Percentiles rank a stretch among this genome's conserved stretches.
These are phyloP conservation scores for Carassius carassius DNA, from an alignment of 2,113 vertebrate genomes.

Conservation along the genomic window DNA sequence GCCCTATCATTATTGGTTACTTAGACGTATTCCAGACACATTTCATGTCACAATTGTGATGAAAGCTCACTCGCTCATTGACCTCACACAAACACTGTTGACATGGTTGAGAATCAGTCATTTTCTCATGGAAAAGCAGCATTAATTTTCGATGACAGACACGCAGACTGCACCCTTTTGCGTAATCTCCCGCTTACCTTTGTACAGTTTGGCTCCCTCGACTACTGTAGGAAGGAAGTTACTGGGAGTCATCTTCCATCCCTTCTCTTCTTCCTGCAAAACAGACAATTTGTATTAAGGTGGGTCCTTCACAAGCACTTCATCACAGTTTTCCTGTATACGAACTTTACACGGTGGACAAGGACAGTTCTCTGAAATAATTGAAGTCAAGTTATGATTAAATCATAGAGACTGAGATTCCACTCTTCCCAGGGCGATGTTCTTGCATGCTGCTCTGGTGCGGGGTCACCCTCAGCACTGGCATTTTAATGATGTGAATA, in stretches of 20 bases:
- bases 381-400: slow-evolving; percentile 32
- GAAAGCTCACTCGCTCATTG: not conserved
- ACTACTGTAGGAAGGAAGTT: slow-evolving; percentile 76
- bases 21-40: slow-evolving; percentile 39
- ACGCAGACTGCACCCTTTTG: not conserved
- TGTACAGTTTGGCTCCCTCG: slow-evolving; percentile 77
- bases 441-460: slow-evolving; percentile 7
- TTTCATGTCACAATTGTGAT: slow-evolving; percentile 14
- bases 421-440: not conserved
- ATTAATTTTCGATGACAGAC: slow-evolving; percentile 2
- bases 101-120: slow-evolving; percentile 11
- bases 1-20: slow-evolving; percentile 41
- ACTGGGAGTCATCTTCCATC: slow-evolving; percentile 82
- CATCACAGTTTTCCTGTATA: slow-evolving; percentile 2
- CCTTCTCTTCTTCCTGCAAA: slow-evolving; percentile 69
- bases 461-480: slow-evolving; percentile 6
- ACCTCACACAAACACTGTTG: slow-evolving; percentile 39
- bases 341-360: not conserved
- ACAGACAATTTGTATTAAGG: slow-evolving; percentile 8
- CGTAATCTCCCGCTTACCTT: slow-evolving; percentile 72
- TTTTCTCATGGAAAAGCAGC: slow-evolving; percentile 11
- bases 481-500: slow-evolving; percentile 49
- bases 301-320: not conserved
- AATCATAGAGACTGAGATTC: slow-evolving; percentile 8
- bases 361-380: slow-evolving; percentile 25